These are phyloP conservation scores for Drosophila teissieri DNA, from an alignment of 1,140 invertebrate genomes.

Conservation along the genomic window DNA sequence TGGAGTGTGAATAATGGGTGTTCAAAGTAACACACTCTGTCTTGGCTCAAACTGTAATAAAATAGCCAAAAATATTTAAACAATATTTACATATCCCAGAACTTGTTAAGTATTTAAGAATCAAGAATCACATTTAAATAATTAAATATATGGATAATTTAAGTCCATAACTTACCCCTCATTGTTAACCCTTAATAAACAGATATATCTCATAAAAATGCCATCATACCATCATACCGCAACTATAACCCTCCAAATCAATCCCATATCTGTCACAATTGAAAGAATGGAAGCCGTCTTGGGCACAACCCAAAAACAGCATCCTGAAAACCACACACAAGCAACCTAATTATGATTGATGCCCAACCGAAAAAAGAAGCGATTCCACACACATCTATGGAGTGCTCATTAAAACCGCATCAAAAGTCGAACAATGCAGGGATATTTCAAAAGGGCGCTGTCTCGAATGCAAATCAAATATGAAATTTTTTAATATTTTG, in stretches of 20 bases:
- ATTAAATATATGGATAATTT: no score
- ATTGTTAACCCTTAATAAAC: no score
- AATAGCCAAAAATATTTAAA: neutral
- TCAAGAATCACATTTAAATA: no score
- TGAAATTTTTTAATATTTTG: conserved; percentile 82
- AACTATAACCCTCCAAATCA: neutral
- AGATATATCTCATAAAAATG: no score
- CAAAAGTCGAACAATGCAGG: conserved; percentile 54
- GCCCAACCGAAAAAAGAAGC: conserved; percentile 10
- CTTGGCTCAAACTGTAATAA: neutral
- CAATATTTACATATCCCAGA: neutral
- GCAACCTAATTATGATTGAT: conserved; percentile 78
- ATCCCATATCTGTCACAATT: conserved; percentile 40
- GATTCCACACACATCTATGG: conserved; percentile 34
- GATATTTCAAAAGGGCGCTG: conserved; percentile 15
- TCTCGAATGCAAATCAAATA: conserved; percentile 79
- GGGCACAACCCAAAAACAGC: conserved; percentile 36
- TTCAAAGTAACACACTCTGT: neutral
- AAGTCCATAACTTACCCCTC: no score
- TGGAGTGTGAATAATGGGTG: conserved; percentile 21
- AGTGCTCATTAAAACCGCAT: conserved; percentile 78
- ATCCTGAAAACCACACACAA: conserved; percentile 60
- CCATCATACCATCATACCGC: neutral
- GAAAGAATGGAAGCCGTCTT: conserved; percentile 21
- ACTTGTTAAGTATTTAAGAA: no score